Conservation (phyloP, 2,113 vertebrate genomes). For the Chlamydotis undulata region DNA sequence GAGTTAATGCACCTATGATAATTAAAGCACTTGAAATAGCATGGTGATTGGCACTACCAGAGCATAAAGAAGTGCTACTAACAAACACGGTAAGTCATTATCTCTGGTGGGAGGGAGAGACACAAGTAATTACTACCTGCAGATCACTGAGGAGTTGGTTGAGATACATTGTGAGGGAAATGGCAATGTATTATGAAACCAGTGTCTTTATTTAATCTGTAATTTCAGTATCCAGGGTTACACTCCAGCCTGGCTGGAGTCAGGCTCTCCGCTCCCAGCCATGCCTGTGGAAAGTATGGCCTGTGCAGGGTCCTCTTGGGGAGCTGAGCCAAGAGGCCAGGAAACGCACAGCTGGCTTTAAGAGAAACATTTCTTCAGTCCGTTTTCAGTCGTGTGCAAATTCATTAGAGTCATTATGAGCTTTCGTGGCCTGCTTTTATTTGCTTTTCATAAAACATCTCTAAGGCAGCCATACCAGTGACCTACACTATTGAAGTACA, state of each 20-base stretch:
- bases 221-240: neutral
- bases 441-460: neutral
- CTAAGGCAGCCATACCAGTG: neutral
- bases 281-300: neutral
- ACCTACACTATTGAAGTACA: neutral
- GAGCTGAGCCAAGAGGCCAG: neutral
- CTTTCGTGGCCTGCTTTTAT: neutral
- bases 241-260: neutral
- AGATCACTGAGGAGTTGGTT: neutral
- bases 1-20: neutral
- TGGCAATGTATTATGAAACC: neutral
- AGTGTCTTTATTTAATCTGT: neutral
- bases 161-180: neutral
- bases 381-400: neutral
- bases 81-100: neutral
- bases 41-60: neutral
- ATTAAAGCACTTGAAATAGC: neutral
- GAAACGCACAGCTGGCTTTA: neutral
- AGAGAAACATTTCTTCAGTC: neutral
- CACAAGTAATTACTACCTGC: neutral
- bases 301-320: accelerated
- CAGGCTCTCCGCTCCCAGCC: neutral
- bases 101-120: neutral
- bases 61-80: neutral
- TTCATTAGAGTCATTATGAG: neutral